Percentiles rank a stretch among this genome's conserved stretches.
Conservation (phyloP, 92 coral and sea anemone species). For the Anthopleura xanthogrammica region DNA sequence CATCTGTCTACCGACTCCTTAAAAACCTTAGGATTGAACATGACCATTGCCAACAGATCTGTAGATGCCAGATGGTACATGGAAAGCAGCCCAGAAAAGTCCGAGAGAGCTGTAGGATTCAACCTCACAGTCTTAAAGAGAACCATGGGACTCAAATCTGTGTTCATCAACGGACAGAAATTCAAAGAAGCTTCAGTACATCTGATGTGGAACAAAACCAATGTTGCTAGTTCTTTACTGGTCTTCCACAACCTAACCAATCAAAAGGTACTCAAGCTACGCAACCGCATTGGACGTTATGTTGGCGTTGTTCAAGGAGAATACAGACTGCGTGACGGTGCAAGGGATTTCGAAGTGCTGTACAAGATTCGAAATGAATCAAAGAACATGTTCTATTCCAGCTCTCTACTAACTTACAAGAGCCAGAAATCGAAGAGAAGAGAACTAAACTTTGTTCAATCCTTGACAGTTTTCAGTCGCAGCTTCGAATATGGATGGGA, state of each 20-base stretch:
- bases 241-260: constrained; percentile 39
- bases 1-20: constrained; percentile 27
- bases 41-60: constrained; percentile 61
- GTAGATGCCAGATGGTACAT: constrained; percentile 54
- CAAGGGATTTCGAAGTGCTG: constrained; percentile 38
- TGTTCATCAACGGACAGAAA: constrained; percentile 41
- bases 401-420: constrained; percentile 45
- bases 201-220: constrained; percentile 64
- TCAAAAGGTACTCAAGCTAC: constrained; percentile 48
- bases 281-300: constrained; percentile 56
- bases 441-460: constrained; percentile 35
- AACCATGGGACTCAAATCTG: constrained; percentile 59
- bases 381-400: constrained; percentile 48
- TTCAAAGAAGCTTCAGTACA: constrained; percentile 58
- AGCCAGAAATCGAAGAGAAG: constrained; percentile 32
- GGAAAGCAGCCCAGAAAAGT: constrained; percentile 41
- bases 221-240: constrained; percentile 44
- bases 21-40: constrained; percentile 53
- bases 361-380: constrained; percentile 67
- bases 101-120: constrained; percentile 61
- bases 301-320: constrained; percentile 55
- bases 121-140: constrained; percentile 54
- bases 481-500: constrained; percentile 79
- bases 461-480: constrained; percentile 51
- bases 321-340: constrained; percentile 25